A percentile compares a stretch with the other conserved stretches of the same genome.
These are phyloP conservation scores for Lophotis ruficrista DNA, from an alignment of 2,113 vertebrate genomes.

Conservation along the genomic window DNA sequence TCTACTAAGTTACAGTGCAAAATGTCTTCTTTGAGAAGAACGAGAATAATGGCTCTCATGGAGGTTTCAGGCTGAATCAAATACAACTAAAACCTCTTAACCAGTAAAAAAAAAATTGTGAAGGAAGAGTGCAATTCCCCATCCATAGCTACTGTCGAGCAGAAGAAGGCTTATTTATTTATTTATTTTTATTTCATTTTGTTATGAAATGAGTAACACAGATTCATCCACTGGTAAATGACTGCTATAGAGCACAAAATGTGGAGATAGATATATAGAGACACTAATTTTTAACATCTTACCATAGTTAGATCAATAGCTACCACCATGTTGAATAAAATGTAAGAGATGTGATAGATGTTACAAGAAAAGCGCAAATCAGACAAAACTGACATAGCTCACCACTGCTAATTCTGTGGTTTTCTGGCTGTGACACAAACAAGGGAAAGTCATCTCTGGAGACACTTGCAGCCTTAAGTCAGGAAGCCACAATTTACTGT, in stretches of 20 bases:
- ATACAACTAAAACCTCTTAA: not conserved
- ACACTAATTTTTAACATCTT: not conserved
- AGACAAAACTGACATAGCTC: not conserved
- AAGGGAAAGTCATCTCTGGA: not conserved
- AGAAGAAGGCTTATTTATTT: not conserved
- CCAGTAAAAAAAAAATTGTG: not conserved
- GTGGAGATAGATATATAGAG: not conserved
- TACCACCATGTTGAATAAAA: not conserved
- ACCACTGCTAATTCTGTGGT: not conserved
- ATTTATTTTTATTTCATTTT: not conserved
- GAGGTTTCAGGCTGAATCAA: not conserved
- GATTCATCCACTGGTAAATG: not conserved
- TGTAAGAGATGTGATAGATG: not conserved
- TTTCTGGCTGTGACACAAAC: not conserved
- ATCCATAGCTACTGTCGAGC: not conserved
- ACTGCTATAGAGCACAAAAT: not conserved
- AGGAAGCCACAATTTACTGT: not conserved
- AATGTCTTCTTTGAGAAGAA: not conserved
- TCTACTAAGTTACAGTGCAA: not conserved
- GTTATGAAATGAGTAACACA: not conserved
- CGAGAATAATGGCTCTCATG: not conserved
- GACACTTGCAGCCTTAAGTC: not conserved
- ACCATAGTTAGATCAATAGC: not conserved
- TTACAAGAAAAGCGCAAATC: not conserved
- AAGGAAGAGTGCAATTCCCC: not conserved